A percentile compares a stretch with the other conserved stretches of the same genome.
These are phyloP conservation scores for Syngnathoides biaculeatus DNA, from an alignment of 2,113 vertebrate species.

Conservation along the genomic window DNA sequence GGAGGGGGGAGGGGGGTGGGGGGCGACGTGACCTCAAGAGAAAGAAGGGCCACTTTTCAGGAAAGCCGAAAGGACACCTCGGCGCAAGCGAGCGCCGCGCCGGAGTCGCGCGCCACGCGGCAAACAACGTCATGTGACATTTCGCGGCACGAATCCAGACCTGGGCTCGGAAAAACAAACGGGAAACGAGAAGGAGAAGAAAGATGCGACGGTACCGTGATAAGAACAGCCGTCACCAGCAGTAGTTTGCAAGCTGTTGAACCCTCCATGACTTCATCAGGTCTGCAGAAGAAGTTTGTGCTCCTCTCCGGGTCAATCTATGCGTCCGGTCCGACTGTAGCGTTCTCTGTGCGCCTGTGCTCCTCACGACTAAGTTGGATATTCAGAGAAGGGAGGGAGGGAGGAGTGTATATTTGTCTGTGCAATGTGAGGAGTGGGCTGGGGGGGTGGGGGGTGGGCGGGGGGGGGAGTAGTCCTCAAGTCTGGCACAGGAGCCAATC, in stretches of 20 bases:
- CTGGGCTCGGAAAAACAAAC: neutral
- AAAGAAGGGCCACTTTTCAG: neutral
- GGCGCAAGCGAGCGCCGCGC: too few relatives aligned
- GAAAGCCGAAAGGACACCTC: neutral
- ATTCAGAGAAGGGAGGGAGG: constrained; percentile 49
- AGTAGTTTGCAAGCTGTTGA: constrained; percentile 50
- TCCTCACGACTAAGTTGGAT: constrained; percentile 72
- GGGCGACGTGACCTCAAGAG: neutral
- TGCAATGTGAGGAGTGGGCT: constrained; percentile 8
- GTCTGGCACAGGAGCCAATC: constrained; percentile 79
- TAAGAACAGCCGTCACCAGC: constrained; percentile 60
- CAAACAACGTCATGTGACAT: constrained; percentile 4
- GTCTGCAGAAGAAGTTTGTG: constrained; percentile 22
- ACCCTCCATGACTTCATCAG: constrained; percentile 60
- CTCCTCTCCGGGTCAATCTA: constrained; percentile 67
- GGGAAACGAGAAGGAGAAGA: neutral
- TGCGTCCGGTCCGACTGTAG: constrained; percentile 59
- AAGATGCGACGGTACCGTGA: constrained; percentile 65
- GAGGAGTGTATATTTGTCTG: constrained; percentile 23
- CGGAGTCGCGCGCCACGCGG: neutral
- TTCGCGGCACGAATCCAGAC: neutral
- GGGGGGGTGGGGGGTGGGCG: constrained; percentile 39
- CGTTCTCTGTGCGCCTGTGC: constrained; percentile 64
- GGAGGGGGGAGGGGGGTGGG: neutral
- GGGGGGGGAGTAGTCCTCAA: too few relatives aligned